phyloP scores from a whole-genome alignment of 2,888 invertebrate genomes.

The Eudemis profundana region DNA sequence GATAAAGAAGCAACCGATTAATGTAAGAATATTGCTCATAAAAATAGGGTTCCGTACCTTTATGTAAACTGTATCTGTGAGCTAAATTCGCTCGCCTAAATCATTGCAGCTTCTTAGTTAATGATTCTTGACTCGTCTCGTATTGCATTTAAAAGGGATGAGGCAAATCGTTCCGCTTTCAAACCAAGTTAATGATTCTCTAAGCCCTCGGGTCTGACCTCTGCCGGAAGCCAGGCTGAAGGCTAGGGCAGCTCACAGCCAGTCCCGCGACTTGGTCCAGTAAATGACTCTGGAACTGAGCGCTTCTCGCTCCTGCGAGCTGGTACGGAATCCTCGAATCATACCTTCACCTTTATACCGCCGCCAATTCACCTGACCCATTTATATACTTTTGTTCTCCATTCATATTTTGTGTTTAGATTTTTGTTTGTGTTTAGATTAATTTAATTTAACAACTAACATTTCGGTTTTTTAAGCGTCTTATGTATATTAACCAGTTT shows the following conservation, averaged over 20 bases:
- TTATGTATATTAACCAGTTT: slow-evolving; percentile 66
- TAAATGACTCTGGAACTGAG: slow-evolving; percentile 44
- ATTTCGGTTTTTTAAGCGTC: slow-evolving; percentile 68
- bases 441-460: slow-evolving; percentile 76
- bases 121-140: slow-evolving; percentile 12
- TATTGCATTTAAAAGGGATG: slow-evolving; percentile 6
- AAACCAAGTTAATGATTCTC: not conserved
- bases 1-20: slow-evolving; percentile 48
- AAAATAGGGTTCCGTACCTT: slow-evolving; percentile 43
- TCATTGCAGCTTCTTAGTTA: not conserved
- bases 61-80: slow-evolving; percentile 11
- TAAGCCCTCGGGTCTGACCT: slow-evolving; percentile 1
- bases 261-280: slow-evolving; percentile 18
- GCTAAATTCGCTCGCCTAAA: slow-evolving; percentile 6
- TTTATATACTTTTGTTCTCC: slow-evolving; percentile 63
- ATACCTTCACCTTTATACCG: slow-evolving; percentile 47
- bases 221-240: not conserved
- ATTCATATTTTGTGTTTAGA: slow-evolving; percentile 68
- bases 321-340: slow-evolving; percentile 43
- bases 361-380: slow-evolving; percentile 59
- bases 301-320: slow-evolving; percentile 25
- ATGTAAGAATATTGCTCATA: slow-evolving; percentile 40
- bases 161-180: not conserved
- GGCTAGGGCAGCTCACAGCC: not conserved
- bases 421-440: slow-evolving; percentile 76